Evolutionary conservation across 2,113 vertebrate genomes (phyloP).

Genomic region (Tylochromis polylepis): DNA sequence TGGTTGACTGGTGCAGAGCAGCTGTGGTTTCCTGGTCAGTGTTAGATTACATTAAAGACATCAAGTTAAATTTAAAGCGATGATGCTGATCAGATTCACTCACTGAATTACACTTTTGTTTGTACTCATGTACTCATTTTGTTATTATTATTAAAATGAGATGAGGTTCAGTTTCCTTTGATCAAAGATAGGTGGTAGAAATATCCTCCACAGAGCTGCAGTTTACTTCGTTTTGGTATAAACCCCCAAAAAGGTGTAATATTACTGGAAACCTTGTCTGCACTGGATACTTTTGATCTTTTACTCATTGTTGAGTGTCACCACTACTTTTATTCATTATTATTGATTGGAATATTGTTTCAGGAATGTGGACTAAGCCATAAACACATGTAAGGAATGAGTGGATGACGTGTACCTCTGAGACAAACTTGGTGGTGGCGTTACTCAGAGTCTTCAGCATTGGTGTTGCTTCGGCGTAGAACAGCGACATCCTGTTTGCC

Average conservation of each 20-base stretch:
- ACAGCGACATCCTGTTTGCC: conserved; percentile 92
- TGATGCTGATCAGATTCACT: background rate
- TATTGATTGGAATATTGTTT: background rate
- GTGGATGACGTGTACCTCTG: conserved; percentile 71
- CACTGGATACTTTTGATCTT: background rate
- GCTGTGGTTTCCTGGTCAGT: background rate
- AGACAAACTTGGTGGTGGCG: conserved; percentile 90
- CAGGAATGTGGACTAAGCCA: background rate
- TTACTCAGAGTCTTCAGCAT: conserved; percentile 93
- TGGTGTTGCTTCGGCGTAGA: conserved; percentile 89
- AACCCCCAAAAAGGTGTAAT: background rate
- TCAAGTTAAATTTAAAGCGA: accelerated
- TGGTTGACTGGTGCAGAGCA: background rate
- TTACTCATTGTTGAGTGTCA: background rate
- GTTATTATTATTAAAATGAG: background rate
- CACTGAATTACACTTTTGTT: background rate
- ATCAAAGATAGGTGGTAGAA: background rate
- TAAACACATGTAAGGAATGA: background rate
- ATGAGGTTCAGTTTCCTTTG: background rate
- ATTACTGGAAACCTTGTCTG: background rate
- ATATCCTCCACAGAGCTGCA: background rate
- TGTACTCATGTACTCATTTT: background rate
- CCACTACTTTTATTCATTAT: background rate
- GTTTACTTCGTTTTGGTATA: no score
- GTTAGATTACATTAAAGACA: background rate